Conservation (phyloP, 1,140 invertebrate species). For the Leptinotarsa texana region DNA sequence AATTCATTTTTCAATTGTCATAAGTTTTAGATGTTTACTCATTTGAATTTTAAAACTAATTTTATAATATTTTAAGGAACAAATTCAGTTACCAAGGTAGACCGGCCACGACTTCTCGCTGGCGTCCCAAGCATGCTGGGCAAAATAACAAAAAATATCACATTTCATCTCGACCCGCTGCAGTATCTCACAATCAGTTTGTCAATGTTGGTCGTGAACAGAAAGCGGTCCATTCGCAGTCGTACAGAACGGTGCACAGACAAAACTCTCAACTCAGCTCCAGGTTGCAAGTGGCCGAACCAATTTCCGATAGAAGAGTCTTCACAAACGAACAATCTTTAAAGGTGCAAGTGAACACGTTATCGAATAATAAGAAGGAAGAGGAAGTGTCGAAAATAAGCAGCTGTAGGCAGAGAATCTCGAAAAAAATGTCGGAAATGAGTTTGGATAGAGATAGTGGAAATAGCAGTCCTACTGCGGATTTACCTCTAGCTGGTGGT, state of each 20-base stretch:
- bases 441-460: conserved; percentile 38
- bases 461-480: conserved; percentile 38
- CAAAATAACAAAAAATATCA: conserved; percentile 19
- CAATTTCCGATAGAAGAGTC: not conserved
- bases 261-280: conserved; percentile 8
- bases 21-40: not conserved
- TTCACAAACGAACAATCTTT: not conserved
- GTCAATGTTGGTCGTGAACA: conserved; percentile 23
- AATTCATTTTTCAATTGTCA: too few species aligned
- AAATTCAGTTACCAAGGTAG: not conserved
- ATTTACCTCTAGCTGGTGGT: not conserved
- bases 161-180: conserved; percentile 31
- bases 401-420: conserved; percentile 32
- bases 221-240: not conserved
- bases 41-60: not conserved
- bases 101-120: conserved; percentile 18
- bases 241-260: conserved; percentile 27
- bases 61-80: conserved; percentile 12
- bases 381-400: conserved; percentile 10
- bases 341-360: not conserved
- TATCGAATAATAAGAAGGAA: not conserved
- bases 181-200: conserved; percentile 43
- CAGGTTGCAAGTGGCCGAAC: not conserved
- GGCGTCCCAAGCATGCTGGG: conserved; percentile 36
- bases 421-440: conserved; percentile 38